phyloP scores from a whole-genome alignment of 1,140 invertebrate species.

The Heterodera carotae region DNA sequence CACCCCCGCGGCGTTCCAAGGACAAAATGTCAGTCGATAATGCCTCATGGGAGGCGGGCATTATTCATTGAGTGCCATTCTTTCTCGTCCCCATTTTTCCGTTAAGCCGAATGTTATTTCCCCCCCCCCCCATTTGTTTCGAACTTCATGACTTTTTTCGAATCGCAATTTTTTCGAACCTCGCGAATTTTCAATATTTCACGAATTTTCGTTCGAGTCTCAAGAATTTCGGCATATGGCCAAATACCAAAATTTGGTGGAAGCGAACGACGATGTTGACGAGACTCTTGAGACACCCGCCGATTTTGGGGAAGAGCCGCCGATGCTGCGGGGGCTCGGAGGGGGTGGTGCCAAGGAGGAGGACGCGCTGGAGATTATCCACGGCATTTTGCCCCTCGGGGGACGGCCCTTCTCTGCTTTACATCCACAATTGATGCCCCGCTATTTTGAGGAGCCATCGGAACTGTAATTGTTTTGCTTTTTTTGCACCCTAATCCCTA shows the following conservation, averaged over 20 bases:
- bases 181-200: too few species aligned
- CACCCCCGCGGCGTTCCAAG: slow-evolving; percentile 1
- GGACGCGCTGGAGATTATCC: slow-evolving; percentile 29
- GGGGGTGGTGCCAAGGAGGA: neutral
- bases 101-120: too few species aligned
- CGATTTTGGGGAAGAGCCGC: neutral
- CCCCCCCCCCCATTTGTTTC: too few species aligned
- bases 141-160: too few species aligned
- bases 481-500: too few species aligned
- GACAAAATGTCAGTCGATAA: neutral
- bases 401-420: slow-evolving; percentile 58
- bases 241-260: neutral
- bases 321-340: slow-evolving; percentile 1
- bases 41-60: neutral
- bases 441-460: slow-evolving; percentile 55
- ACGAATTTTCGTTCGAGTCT: slow-evolving; percentile 3
- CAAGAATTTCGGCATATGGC: neutral
- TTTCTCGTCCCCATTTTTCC: too few species aligned
- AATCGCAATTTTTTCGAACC: too few species aligned
- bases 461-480: slow-evolving; percentile 43
- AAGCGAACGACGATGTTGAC: slow-evolving; percentile 8
- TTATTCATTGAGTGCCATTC: neutral
- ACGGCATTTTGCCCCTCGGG: slow-evolving; percentile 48
- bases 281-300: too few species aligned
- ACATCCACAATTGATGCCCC: slow-evolving; percentile 43